A percentile compares a stretch with the other conserved stretches of the same genome.
phyloP scores from a whole-genome alignment of 2,797 vertebrate species.

The Glyptemys insculpta region DNA sequence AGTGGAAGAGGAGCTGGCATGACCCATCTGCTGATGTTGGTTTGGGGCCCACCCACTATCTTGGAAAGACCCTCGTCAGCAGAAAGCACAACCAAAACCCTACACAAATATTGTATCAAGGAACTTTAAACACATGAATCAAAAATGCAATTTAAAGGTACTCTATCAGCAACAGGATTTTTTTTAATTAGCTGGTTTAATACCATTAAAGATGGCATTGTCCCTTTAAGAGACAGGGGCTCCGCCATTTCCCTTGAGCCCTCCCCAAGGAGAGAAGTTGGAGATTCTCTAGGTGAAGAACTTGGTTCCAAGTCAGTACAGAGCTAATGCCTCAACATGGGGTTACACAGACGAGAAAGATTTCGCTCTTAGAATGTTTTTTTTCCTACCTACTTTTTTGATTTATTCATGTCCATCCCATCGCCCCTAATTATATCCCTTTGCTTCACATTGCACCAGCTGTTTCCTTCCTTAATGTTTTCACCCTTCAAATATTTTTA shows the following conservation, averaged over 20 bases:
- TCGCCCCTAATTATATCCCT: too few species aligned
- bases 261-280: not conserved
- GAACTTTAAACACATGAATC: not conserved
- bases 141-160: not conserved
- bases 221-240: not conserved
- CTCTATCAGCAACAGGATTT: not conserved
- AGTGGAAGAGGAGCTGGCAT: not conserved
- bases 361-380: not conserved
- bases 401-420: too few species aligned
- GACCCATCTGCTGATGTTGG: not conserved
- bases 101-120: not conserved
- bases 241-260: not conserved
- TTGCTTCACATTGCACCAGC: not conserved
- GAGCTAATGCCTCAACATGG: not conserved
- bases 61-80: not conserved
- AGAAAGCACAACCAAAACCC: not conserved
- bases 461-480: not conserved
- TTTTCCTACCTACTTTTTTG: not conserved
- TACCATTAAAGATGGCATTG: not conserved
- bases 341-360: accelerated
- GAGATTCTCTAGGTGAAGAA: not conserved
- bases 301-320: not conserved
- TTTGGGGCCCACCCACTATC: not conserved
- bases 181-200: not conserved
- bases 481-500: not conserved